Evolutionary conservation across 2,888 invertebrate genomes (phyloP).

Genomic region (Trypoxylon attenuatum): DNA sequence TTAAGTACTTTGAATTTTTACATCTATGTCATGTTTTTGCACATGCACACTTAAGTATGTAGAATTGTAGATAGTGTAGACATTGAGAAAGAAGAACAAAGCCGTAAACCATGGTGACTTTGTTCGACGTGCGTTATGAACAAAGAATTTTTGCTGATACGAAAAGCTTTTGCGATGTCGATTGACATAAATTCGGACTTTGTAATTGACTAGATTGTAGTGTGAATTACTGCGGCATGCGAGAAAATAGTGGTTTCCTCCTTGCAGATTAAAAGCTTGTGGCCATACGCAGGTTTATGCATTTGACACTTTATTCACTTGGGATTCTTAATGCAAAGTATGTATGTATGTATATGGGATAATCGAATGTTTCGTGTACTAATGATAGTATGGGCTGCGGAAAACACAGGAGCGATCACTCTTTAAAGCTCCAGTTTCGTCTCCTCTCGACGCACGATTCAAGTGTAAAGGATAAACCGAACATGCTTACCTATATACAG

Average conservation of each 20-base stretch:
- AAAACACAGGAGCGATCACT: slow-evolving; percentile 33
- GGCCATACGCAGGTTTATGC: slow-evolving; percentile 1
- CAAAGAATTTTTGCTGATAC: neutral
- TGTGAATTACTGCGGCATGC: slow-evolving; percentile 34
- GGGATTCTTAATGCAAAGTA: no score
- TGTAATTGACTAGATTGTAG: slow-evolving; percentile 52
- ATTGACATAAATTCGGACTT: slow-evolving; percentile 32
- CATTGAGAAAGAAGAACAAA: no score
- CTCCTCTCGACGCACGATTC: slow-evolving; percentile 18
- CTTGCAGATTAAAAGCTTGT: slow-evolving; percentile 14
- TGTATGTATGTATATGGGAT: no score
- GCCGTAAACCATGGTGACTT: no score
- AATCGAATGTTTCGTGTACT: neutral
- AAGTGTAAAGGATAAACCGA: slow-evolving; percentile 20
- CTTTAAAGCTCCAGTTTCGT: slow-evolving; percentile 14
- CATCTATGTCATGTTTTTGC: no score
- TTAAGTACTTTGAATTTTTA: no score
- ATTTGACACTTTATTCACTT: neutral
- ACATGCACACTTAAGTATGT: no score
- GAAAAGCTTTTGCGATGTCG: neutral
- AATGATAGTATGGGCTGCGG: neutral
- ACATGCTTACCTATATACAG: slow-evolving; percentile 51
- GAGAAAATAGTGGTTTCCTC: slow-evolving; percentile 29
- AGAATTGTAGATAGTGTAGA: no score
- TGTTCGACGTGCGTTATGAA: no score